Base-by-base conservation (phyloP, 64 coral and sea anemone genomes). In the Montipora capricornis region DNA sequence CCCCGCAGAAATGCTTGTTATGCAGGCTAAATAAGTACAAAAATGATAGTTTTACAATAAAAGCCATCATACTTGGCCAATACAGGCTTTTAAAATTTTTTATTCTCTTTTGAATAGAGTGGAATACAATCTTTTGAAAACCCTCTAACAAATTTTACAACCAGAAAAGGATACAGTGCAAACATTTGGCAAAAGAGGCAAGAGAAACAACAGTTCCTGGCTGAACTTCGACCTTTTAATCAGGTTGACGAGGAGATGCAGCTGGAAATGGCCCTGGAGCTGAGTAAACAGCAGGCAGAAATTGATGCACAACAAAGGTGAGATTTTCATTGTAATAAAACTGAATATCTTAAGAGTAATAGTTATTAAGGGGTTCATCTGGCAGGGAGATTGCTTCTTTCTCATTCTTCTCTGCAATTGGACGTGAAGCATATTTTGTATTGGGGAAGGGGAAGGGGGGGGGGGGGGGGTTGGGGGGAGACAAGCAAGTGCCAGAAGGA, bases 231-330 rank as follows among this genome's bases (percentile, higher is more conserved):
- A 46, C 82, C 82, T 1, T 13, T 12, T 86, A 71, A 73, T 86
- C 64, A 73, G n/a, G 67, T 8, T 20, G 82, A 86, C 71, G 82
- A 86, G 47, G 82, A 86, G 45, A 46, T 86, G 47, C 82, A 86
- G 66, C 82, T 86, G 5, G 6, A 73, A 45, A 51, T 86, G 14
- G 82, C 82, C 17, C 47, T 86, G n/a, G 82, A 85, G 66, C 46
- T 85, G 8, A 86, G 82, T 68, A 86, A 50, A 48, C 68, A 86
- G 66, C 82, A 86, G 20, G 64, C 64, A 47, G 82, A 86, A 50
- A 86, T 86, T 73, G 82, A 86, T n/a, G 82, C 44, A 13, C 82
- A 86, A 6, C 82, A 86, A 73, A 86, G 82, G 82, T 86, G 17
- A 20, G 15, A 84, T 45, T 26, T 6, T 10, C 45, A 60, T 12